phyloP scores from a whole-genome alignment of 2,888 invertebrate genomes.

The Leptopilina syphax region DNA sequence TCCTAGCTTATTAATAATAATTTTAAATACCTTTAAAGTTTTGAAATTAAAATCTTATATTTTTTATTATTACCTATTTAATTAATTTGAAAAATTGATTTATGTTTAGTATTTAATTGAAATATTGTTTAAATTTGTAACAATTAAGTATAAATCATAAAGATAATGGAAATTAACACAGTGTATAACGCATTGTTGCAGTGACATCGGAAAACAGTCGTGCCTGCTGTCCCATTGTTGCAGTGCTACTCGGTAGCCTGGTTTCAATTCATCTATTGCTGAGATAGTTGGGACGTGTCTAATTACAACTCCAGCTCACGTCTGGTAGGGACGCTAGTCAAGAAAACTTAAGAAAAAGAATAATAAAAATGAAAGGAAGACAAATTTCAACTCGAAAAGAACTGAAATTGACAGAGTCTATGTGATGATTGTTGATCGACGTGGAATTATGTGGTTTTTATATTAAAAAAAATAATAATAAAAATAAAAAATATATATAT shows the following conservation, averaged over 20 bases:
- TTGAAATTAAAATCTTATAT: too few species aligned
- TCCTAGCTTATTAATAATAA: too few species aligned
- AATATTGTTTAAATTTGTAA: not conserved
- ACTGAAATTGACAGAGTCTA: constrained; percentile 43
- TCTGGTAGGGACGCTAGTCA: constrained; percentile 35
- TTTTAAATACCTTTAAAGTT: too few species aligned
- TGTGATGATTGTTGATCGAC: constrained; percentile 54
- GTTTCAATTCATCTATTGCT: constrained; percentile 63
- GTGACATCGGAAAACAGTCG: constrained; percentile 67
- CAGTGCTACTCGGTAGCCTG: constrained; percentile 62
- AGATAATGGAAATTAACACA: constrained; percentile 36
- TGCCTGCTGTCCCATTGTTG: constrained; percentile 51
- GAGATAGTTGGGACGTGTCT: constrained; percentile 61
- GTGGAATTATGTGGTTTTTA: constrained; percentile 55
- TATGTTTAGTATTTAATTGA: not conserved
- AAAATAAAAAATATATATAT: constrained; percentile 45
- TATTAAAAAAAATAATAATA: constrained; percentile 37
- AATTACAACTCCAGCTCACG: constrained; percentile 26
- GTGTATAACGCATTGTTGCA: constrained; percentile 62
- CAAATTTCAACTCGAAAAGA: constrained; percentile 4
- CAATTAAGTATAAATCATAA: not conserved
- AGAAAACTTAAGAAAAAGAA: constrained; percentile 39
- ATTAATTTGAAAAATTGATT: not conserved
- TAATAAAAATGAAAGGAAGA: not conserved
- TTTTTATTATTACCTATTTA: too few species aligned